Evolutionary conservation across 2,888 invertebrate species (phyloP), one percentile per base, ranked within the genome.

Genomic region (Psococerastis gibbosa): DNA sequence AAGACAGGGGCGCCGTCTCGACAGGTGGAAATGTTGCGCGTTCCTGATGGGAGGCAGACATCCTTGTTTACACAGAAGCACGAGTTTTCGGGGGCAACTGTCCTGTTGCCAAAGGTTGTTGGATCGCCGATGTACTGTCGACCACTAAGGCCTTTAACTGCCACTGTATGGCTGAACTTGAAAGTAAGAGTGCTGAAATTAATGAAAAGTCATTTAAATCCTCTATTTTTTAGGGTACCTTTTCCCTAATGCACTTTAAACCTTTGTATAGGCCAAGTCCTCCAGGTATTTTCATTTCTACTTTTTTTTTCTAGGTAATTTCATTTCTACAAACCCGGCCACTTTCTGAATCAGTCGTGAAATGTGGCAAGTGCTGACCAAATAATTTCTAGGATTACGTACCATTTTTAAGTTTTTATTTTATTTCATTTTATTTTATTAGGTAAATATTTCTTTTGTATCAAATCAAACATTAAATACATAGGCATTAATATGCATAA

Each of bases 1-100:
- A 78, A 81, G 11, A 78, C 80, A 1, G 89, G 88, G n/a, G 87
- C 82, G 42, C 78, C 78, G 60, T 67, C 75, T 48, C 78, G 74
- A 55, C 85, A 85, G 22, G 60, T 58, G 1, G 80, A 78, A 51
- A 84, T 75, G 56, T 82, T 76, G 6, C 82, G 66, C 0, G 75
- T 70, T 4, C 84, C 85, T 50, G 61, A 61, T 2, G 63, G 62
- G 45, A 60, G 54, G 44, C 57, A 55, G n/a, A n/a, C n/a, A n/a
- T n/a, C n/a, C 22, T 68, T 63, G 1, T 66, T 53, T 44, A 63
- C 61, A 52, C 78, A 78, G 60, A 74, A 84, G 53, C 85, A 85
- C 17, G 63, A 61, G 60, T 76, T 67, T 33, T 67, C 65, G 2
- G 68, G 64, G 52, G 68, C 69, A 13, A 62, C 63, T 3, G 67